Conservation (phyloP, 2,797 vertebrate genomes). For the Thaleichthys pacificus region DNA sequence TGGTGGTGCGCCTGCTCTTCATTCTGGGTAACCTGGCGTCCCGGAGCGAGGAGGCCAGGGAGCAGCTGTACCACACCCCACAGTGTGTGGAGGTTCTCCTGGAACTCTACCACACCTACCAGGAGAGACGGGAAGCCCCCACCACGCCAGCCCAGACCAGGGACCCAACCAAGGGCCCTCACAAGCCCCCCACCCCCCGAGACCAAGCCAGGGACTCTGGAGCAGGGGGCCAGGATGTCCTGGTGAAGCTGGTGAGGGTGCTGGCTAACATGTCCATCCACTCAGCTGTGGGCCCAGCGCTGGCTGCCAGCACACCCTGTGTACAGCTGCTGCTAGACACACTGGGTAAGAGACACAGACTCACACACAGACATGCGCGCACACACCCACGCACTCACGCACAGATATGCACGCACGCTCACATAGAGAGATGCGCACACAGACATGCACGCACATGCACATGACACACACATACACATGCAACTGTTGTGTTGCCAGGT, state of each 20-base stretch:
- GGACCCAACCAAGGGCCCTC: conserved; percentile 1
- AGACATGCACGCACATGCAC: not conserved
- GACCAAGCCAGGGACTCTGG: too few relatives aligned
- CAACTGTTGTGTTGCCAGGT: too few relatives aligned
- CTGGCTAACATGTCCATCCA: conserved; percentile 90
- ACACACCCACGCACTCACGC: not conserved
- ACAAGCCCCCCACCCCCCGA: not conserved
- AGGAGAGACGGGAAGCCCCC: conserved; percentile 51
- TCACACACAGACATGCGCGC: not conserved
- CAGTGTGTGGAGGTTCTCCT: conserved; percentile 76
- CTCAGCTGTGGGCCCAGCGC: conserved; percentile 71
- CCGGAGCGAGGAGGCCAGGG: conserved; percentile 77
- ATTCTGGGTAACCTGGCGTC: conserved; percentile 91
- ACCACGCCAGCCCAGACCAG: not conserved
- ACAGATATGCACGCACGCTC: conserved; percentile 17
- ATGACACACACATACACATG: too few relatives aligned
- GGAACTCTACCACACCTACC: conserved; percentile 79
- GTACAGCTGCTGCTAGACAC: conserved; percentile 80
- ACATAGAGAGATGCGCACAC: not conserved
- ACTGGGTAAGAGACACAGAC: conserved; percentile 74
- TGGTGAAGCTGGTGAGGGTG: conserved; percentile 90
- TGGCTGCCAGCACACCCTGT: conserved; percentile 72
- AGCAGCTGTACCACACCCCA: conserved; percentile 75
- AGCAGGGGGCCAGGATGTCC: conserved; percentile 79
- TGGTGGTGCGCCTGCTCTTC: conserved; percentile 88